These are phyloP conservation scores for Myotis daubentonii DNA, from an alignment of 2,797 vertebrate genomes.

Conservation along the genomic window DNA sequence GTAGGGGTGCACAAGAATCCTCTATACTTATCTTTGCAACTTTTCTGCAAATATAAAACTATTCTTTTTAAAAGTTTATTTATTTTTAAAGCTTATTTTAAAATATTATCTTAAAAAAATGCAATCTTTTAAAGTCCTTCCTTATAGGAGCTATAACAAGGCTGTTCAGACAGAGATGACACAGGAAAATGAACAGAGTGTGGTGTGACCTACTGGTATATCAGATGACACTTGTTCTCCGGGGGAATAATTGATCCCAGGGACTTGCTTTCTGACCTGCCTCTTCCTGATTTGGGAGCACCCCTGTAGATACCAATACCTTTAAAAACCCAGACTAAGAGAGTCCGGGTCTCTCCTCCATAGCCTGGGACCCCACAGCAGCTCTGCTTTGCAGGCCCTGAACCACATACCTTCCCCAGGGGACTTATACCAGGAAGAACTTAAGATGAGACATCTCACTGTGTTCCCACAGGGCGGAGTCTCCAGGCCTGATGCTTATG, in stretches of 20 bases:
- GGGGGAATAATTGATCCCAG: not conserved
- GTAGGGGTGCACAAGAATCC: not conserved
- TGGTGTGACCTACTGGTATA: not conserved
- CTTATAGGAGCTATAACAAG: not conserved
- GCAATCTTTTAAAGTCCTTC: conserved; percentile 4
- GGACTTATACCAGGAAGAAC: not conserved
- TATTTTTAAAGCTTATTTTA: conserved; percentile 4
- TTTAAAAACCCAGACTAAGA: not conserved
- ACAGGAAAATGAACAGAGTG: not conserved
- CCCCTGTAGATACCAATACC: not conserved
- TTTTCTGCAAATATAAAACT: not conserved
- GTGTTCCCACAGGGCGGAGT: not conserved
- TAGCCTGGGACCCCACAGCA: not conserved
- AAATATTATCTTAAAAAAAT: not conserved
- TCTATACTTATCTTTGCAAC: not conserved
- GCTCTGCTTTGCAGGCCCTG: not conserved
- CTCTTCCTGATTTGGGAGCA: not conserved
- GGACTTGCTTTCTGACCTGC: not conserved
- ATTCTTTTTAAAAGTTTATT: conserved; percentile 1
- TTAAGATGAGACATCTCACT: not conserved
- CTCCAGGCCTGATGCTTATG: not conserved
- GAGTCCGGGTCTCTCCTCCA: not conserved
- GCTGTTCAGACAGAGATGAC: not conserved
- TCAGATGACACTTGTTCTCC: not conserved
- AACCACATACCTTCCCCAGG: not conserved